phyloP scores from a whole-genome alignment of 2,797 vertebrate genomes.

The Amniataba percoides region DNA sequence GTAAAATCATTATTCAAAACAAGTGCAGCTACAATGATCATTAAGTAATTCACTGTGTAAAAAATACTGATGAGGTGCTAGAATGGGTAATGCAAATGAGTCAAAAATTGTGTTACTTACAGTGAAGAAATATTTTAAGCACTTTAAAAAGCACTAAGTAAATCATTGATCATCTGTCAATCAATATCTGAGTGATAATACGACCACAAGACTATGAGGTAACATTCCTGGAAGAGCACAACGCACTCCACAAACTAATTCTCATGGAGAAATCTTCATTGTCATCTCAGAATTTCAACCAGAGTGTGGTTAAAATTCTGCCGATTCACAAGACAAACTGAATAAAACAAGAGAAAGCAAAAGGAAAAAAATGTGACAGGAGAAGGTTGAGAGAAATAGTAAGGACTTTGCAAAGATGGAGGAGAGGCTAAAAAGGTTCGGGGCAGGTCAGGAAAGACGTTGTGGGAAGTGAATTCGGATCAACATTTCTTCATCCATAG shows the following conservation, averaged over 20 bases:
- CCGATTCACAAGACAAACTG: constrained; percentile 84
- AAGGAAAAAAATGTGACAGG: constrained; percentile 85
- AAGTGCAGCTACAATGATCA: constrained; percentile 35
- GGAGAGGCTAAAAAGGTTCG: constrained; percentile 79
- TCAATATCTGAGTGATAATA: constrained; percentile 74
- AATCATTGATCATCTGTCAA: constrained; percentile 69
- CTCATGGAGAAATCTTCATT: constrained; percentile 78
- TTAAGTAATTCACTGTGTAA: constrained; percentile 49
- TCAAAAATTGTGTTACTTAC: constrained; percentile 71
- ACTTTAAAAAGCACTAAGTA: constrained; percentile 53
- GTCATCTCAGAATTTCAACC: constrained; percentile 88
- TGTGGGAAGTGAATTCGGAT: constrained; percentile 81
- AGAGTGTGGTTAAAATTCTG: constrained; percentile 86
- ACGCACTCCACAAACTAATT: constrained; percentile 74
- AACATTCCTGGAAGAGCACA: constrained; percentile 75
- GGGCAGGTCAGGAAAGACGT: constrained; percentile 79
- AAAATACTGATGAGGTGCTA: constrained; percentile 77
- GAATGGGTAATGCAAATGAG: constrained; percentile 78
- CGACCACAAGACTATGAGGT: constrained; percentile 73
- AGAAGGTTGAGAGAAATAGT: constrained; percentile 84
- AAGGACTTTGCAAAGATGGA: constrained; percentile 85
- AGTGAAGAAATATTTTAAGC: constrained; percentile 57
- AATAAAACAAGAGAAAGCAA: constrained; percentile 84
- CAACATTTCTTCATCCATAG: constrained; percentile 85
- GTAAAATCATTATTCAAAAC: constrained; percentile 19